phyloP scores from a whole-genome alignment of 2,888 invertebrate genomes.

The Dynastes grantii region DNA sequence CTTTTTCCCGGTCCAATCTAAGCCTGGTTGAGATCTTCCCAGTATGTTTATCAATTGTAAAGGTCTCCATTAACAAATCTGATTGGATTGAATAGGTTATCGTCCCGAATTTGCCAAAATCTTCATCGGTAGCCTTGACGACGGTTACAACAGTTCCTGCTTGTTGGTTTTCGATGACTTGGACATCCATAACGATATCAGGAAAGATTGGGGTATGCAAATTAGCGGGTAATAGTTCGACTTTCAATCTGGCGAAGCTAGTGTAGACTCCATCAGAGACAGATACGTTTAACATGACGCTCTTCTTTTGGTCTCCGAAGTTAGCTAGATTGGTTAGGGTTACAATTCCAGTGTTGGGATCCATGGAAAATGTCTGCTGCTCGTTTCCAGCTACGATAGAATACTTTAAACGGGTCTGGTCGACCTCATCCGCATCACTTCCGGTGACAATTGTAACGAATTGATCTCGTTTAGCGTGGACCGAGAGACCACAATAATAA shows the following conservation, averaged over 20 bases:
- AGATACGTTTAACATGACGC: slow-evolving; percentile 88
- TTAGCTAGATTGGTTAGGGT: slow-evolving; percentile 83
- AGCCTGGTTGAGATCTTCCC: slow-evolving; percentile 79
- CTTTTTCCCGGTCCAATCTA: slow-evolving; percentile 83
- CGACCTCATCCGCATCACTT: slow-evolving; percentile 88
- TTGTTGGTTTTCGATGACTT: slow-evolving; percentile 85
- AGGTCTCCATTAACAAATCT: slow-evolving; percentile 80
- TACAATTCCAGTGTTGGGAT: slow-evolving; percentile 76
- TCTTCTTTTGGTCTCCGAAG: slow-evolving; percentile 77
- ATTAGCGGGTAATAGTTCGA: slow-evolving; percentile 86
- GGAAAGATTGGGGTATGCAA: slow-evolving; percentile 85
- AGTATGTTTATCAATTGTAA: slow-evolving; percentile 80
- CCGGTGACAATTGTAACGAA: slow-evolving; percentile 92
- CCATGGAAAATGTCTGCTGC: slow-evolving; percentile 81
- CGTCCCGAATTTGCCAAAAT: slow-evolving; percentile 84
- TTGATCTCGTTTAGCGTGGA: slow-evolving; percentile 88
- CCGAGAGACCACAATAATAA: slow-evolving; percentile 84
- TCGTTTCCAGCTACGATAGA: slow-evolving; percentile 89
- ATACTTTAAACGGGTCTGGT: slow-evolving; percentile 83
- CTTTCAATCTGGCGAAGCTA: slow-evolving; percentile 87
- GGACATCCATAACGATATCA: slow-evolving; percentile 84
- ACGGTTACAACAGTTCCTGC: slow-evolving; percentile 82
- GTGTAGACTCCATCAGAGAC: slow-evolving; percentile 97
- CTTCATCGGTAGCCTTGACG: slow-evolving; percentile 87
- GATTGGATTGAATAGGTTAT: slow-evolving; percentile 87